Conservation (phyloP, 2,113 vertebrate genomes). For the Zeus faber region DNA sequence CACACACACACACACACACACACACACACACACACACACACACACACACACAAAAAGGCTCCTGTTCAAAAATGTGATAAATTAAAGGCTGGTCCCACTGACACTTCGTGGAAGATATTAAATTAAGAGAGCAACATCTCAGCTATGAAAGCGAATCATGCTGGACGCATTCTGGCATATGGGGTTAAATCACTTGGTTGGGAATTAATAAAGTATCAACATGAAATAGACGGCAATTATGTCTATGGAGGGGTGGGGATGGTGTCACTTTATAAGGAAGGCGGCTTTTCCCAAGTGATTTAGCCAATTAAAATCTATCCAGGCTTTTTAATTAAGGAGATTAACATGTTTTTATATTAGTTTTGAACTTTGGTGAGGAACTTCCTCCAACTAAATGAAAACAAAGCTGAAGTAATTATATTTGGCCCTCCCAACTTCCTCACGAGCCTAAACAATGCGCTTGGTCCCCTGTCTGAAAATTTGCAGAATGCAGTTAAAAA, state of each 20-base stretch:
- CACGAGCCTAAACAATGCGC: too few species aligned
- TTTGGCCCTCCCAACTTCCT: too few species aligned
- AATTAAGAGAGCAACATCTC: neutral
- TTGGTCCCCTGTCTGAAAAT: too few species aligned
- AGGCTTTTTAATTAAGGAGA: neutral
- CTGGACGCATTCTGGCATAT: neutral
- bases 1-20: neutral
- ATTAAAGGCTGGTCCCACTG: neutral
- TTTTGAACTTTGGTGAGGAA: too few species aligned
- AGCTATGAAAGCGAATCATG: constrained; percentile 1
- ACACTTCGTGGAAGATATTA: neutral
- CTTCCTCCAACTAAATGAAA: too few species aligned
- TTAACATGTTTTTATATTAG: too few species aligned
- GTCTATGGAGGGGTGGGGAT: constrained; percentile 17
- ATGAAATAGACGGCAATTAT: constrained; percentile 17
- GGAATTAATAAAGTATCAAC: constrained; percentile 13
- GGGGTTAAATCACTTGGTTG: neutral
- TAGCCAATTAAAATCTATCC: neutral
- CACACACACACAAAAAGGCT: too few species aligned
- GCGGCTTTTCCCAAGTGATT: neutral
- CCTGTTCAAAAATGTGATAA: neutral
- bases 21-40: neutral
- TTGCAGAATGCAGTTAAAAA: too few species aligned
- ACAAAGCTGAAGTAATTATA: too few species aligned
- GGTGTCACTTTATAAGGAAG: neutral